These are phyloP conservation scores for Cheilosia vernalis DNA, from an alignment of 2,888 invertebrate species.

Conservation along the genomic window DNA sequence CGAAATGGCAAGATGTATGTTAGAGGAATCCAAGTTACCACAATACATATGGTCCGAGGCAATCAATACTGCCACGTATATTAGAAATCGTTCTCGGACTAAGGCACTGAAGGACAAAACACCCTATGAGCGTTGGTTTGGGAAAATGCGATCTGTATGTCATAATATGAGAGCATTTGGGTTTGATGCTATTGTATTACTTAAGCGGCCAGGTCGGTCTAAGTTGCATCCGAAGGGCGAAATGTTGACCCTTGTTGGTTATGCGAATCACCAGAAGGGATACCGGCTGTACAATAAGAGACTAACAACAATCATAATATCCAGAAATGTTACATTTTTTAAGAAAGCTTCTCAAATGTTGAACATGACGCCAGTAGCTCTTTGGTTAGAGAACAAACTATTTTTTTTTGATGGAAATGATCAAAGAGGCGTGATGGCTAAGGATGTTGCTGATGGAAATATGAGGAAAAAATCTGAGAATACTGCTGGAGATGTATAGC, in stretches of 20 bases:
- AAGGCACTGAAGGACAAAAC: constrained; percentile 61
- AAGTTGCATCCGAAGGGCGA: constrained; percentile 67
- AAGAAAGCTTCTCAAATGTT: constrained; percentile 57
- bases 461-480: not conserved
- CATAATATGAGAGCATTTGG: constrained; percentile 69
- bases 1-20: constrained; percentile 73
- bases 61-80: constrained; percentile 70
- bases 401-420: constrained; percentile 2
- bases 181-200: constrained; percentile 59
- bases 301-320: constrained; percentile 52
- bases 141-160: constrained; percentile 60
- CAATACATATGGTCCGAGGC: constrained; percentile 73
- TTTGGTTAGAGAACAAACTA: constrained; percentile 7
- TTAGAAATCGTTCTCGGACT: constrained; percentile 69
- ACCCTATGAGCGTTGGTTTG: constrained; percentile 69
- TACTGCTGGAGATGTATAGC: not conserved
- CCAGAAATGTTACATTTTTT: constrained; percentile 74
- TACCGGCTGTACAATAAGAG: constrained; percentile 61
- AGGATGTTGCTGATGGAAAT: not conserved
- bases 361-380: constrained; percentile 7
- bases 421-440: not conserved
- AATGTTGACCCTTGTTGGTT: constrained; percentile 61
- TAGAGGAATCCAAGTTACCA: constrained; percentile 49
- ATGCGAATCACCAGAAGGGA: constrained; percentile 54
- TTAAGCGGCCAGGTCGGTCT: constrained; percentile 49